These are phyloP conservation scores for Globodera ellingtonae DNA, from an alignment of 1,140 invertebrate genomes.

Conservation along the genomic window DNA sequence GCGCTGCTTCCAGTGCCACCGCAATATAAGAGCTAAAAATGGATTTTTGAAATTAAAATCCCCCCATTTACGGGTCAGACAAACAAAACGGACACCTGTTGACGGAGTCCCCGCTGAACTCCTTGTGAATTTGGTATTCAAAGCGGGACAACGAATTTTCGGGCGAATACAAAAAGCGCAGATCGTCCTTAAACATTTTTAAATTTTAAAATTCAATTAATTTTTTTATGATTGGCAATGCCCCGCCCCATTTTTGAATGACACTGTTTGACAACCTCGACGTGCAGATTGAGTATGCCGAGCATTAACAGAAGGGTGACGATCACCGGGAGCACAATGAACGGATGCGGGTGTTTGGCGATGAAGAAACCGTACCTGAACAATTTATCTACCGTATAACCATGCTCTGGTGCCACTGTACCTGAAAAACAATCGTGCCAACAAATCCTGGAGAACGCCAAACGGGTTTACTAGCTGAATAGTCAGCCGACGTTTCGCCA, in stretches of 20 bases:
- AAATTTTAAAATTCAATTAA: slow-evolving; percentile 17
- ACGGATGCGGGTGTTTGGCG: slow-evolving; percentile 52
- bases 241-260: too few relatives aligned
- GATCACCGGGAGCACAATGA: slow-evolving; percentile 54
- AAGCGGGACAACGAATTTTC: slow-evolving; percentile 58
- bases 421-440: slow-evolving; percentile 52
- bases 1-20: slow-evolving; percentile 51
- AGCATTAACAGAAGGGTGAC: slow-evolving; percentile 54
- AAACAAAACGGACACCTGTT: slow-evolving; percentile 48
- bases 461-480: slow-evolving; percentile 42
- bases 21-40: slow-evolving; percentile 54
- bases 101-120: slow-evolving; percentile 61
- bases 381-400: background rate
- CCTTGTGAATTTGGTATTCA: slow-evolving; percentile 60
- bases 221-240: too few relatives aligned
- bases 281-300: slow-evolving; percentile 56
- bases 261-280: slow-evolving; percentile 34
- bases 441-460: slow-evolving; percentile 52
- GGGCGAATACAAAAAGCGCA: slow-evolving; percentile 62
- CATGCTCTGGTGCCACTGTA: slow-evolving; percentile 14
- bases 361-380: slow-evolving; percentile 58
- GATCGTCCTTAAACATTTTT: slow-evolving; percentile 55
- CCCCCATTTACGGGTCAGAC: too few relatives aligned
- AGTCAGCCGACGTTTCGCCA: background rate
- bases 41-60: background rate